A percentile compares a stretch with the other conserved stretches of the same genome.
These are phyloP conservation scores for Enteromius mattozi DNA, from an alignment of 2,797 vertebrate species.

Conservation along the genomic window DNA sequence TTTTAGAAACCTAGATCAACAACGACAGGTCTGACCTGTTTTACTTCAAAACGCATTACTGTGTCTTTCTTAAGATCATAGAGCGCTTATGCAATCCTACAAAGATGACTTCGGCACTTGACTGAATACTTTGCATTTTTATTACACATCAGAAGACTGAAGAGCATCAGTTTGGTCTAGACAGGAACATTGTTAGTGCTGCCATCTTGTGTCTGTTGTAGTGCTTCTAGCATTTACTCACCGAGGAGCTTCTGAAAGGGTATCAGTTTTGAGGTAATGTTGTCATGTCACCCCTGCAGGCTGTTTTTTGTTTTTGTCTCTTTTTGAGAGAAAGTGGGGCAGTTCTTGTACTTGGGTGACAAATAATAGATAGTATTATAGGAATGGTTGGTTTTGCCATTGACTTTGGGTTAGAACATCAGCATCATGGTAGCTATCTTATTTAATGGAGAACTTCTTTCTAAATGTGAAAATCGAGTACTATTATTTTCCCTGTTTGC, in stretches of 20 bases:
- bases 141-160: background rate
- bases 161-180: background rate
- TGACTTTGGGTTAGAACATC: background rate
- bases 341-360: background rate
- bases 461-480: background rate
- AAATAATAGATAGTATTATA: slow-evolving; percentile 14
- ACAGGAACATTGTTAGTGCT: background rate
- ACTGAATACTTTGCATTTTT: background rate
- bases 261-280: background rate
- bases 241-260: background rate
- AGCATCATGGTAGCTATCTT: background rate
- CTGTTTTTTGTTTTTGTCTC: background rate
- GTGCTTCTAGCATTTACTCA: background rate
- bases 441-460: background rate
- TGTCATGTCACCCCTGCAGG: background rate
- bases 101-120: background rate
- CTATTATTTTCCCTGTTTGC: background rate
- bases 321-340: background rate
- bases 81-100: background rate
- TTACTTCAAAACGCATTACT: background rate
- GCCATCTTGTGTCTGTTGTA: slow-evolving; percentile 34
- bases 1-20: background rate
- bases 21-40: slow-evolving; percentile 32
- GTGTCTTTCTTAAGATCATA: background rate
- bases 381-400: background rate